Conservation (phyloP, 1,140 invertebrate species). For the Zaprionus lachaisei region DNA sequence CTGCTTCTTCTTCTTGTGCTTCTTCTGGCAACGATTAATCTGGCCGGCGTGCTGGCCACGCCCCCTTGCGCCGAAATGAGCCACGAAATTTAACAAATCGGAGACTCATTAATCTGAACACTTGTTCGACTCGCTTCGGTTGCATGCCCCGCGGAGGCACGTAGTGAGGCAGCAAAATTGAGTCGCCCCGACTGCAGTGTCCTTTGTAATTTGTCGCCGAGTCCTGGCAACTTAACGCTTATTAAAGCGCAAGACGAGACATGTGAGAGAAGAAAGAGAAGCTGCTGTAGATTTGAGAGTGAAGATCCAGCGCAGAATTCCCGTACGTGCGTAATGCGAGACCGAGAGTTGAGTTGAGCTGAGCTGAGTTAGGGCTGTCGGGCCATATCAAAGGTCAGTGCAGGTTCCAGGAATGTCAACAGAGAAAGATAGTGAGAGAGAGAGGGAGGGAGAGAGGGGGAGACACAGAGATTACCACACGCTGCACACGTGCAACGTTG, state of each 20-base stretch:
- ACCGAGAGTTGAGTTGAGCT: slow-evolving; percentile 41
- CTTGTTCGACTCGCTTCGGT: slow-evolving; percentile 49
- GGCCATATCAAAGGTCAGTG: slow-evolving; percentile 56
- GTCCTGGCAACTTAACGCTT: slow-evolving; percentile 74
- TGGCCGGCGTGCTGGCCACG: slow-evolving; percentile 32
- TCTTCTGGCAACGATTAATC: slow-evolving; percentile 60
- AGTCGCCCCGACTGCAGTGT: slow-evolving; percentile 56
- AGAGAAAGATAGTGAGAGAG: slow-evolving; percentile 20
- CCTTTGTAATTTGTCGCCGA: slow-evolving; percentile 61
- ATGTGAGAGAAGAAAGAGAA: slow-evolving; percentile 5
- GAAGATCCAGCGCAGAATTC: background rate
- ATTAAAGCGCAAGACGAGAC: slow-evolving; percentile 53
- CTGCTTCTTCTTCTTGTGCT: slow-evolving; percentile 1
- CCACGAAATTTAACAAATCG: slow-evolving; percentile 81
- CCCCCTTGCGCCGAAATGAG: slow-evolving; percentile 56
- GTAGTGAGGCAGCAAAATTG: slow-evolving; percentile 58
- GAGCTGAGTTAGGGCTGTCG: slow-evolving; percentile 16
- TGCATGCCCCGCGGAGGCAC: slow-evolving; percentile 21
- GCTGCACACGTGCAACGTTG: slow-evolving; percentile 73
- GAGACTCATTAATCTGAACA: slow-evolving; percentile 79
- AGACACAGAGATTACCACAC: slow-evolving; percentile 65
- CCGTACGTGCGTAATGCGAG: slow-evolving; percentile 68
- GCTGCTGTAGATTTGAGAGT: background rate
- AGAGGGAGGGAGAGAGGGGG: too few relatives aligned
- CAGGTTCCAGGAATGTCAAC: slow-evolving; percentile 78